These are phyloP conservation scores for Sminthurinus signatus DNA, from an alignment of 1,140 invertebrate species.

Conservation along the genomic window DNA sequence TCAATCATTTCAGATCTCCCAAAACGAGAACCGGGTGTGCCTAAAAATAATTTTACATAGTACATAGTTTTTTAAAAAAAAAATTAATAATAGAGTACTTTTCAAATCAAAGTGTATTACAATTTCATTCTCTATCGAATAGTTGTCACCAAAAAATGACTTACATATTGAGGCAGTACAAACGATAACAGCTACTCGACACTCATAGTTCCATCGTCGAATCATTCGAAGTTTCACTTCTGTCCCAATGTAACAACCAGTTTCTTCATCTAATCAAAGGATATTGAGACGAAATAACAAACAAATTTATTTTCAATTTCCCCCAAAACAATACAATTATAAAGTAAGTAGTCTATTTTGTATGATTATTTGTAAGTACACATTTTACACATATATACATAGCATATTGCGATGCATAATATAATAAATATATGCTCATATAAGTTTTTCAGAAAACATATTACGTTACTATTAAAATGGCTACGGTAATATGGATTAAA, in stretches of 20 bases:
- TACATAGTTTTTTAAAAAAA: not conserved
- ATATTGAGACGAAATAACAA: too few relatives aligned
- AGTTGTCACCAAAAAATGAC: too few relatives aligned
- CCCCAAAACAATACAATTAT: too few relatives aligned
- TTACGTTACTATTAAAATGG: too few relatives aligned
- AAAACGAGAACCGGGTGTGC: slow-evolving; percentile 45
- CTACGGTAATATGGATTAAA: too few relatives aligned
- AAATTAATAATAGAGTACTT: not conserved
- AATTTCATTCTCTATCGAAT: not conserved
- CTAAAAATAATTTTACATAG: slow-evolving; percentile 1
- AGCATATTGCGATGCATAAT: too few relatives aligned
- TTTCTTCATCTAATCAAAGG: slow-evolving; percentile 75
- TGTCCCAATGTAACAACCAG: slow-evolving; percentile 62
- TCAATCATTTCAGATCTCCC: slow-evolving; percentile 57
- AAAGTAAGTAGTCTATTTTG: too few relatives aligned
- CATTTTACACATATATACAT: too few relatives aligned
- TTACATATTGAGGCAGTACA: slow-evolving; percentile 68
- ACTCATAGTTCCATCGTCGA: slow-evolving; percentile 78
- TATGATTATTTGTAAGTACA: too few relatives aligned
- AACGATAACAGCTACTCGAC: slow-evolving; percentile 73
- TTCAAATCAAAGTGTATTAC: not conserved
- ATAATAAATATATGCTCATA: too few relatives aligned
- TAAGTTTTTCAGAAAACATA: too few relatives aligned
- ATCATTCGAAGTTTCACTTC: slow-evolving; percentile 59
- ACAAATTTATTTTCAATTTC: too few relatives aligned